phyloP scores from a whole-genome alignment of 30 jellyfish, hydroid and myxozoan genomes.

The Pelagia noctiluca region DNA sequence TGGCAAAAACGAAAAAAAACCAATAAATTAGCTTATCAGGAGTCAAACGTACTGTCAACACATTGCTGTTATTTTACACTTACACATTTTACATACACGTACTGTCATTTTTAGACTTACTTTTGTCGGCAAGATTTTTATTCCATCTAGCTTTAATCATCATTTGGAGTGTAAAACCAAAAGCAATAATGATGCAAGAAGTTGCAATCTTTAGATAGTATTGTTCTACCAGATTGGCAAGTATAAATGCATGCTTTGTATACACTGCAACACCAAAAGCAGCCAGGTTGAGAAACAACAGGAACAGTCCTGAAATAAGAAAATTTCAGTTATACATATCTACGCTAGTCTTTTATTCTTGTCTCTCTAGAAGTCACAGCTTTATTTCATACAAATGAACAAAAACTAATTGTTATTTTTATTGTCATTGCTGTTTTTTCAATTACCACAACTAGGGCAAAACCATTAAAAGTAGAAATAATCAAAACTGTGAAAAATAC shows the following conservation, averaged over 20 bases:
- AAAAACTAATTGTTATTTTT: too few relatives aligned
- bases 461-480: neutral
- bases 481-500: too few relatives aligned
- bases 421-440: neutral
- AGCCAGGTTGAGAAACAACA: slow-evolving; percentile 3
- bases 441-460: too few relatives aligned
- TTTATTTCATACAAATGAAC: too few relatives aligned
- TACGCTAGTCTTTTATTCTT: too few relatives aligned
- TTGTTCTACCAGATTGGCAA: slow-evolving; percentile 59
- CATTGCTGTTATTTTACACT: neutral
- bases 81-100: neutral
- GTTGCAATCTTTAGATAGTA: slow-evolving; percentile 45
- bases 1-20: neutral
- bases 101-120: neutral
- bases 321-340: neutral
- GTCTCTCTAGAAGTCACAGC: neutral
- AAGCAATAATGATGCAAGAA: slow-evolving; percentile 43
- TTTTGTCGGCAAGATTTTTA: slow-evolving; percentile 8
- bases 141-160: slow-evolving; percentile 25
- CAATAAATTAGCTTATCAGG: too few relatives aligned
- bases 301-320: slow-evolving; percentile 24
- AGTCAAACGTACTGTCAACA: neutral
- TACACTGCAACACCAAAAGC: slow-evolving; percentile 14
- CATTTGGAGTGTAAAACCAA: slow-evolving; percentile 22
- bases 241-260: slow-evolving; percentile 44